These are phyloP conservation scores for Hipparchia sbordonii DNA, from an alignment of 2,888 invertebrate species.

Conservation along the genomic window DNA sequence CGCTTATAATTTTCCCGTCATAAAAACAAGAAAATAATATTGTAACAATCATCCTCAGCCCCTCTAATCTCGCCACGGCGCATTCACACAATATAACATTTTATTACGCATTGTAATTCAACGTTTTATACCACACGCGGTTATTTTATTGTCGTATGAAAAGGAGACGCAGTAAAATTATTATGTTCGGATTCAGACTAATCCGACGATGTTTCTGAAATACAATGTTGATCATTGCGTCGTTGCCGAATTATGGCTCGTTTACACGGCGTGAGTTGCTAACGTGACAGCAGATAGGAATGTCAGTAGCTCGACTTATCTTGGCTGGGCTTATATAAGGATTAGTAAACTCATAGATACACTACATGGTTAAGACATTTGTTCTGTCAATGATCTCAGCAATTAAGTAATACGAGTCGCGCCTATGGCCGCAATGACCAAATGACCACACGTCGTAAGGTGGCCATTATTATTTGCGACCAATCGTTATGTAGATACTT, in stretches of 20 bases:
- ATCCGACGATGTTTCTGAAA: constrained; percentile 36
- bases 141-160: constrained; percentile 65
- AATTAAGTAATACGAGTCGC: no score
- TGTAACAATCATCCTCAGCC: constrained; percentile 68
- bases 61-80: constrained; percentile 63
- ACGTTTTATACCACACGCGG: constrained; percentile 61
- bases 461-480: no score
- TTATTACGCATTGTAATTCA: constrained; percentile 74
- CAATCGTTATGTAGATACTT: no score
- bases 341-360: no score
- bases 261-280: neutral
- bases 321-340: no score
- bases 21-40: constrained; percentile 79
- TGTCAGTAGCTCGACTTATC: neutral
- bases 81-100: constrained; percentile 64
- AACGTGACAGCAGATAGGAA: neutral
- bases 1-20: constrained; percentile 78
- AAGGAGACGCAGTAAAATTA: constrained; percentile 49
- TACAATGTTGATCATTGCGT: constrained; percentile 23
- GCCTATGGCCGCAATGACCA: no score
- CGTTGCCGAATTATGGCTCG: constrained; percentile 11
- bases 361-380: no score
- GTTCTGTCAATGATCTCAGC: no score
- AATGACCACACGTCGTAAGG: no score
- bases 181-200: constrained; percentile 46